Conservation (phyloP, 1,140 invertebrate species). For the Achatina immaculata region DNA sequence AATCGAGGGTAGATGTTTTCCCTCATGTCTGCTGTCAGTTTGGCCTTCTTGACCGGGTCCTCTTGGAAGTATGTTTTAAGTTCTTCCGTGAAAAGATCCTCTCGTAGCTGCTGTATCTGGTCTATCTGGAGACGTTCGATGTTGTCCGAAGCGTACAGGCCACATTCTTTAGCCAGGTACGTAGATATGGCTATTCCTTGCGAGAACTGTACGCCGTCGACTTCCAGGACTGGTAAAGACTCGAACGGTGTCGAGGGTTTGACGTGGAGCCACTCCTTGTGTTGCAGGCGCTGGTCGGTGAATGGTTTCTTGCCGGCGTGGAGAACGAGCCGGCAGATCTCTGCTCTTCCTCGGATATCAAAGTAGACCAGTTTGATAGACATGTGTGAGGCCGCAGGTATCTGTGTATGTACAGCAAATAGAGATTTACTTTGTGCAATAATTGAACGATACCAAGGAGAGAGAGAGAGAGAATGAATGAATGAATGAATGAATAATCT, state of each 20-base stretch:
- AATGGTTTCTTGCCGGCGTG: constrained; percentile 3
- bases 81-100: background rate
- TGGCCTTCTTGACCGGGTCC: background rate
- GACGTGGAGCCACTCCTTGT: background rate
- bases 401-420: no score
- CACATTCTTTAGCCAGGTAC: background rate
- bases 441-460: no score
- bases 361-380: background rate
- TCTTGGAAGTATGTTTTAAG: background rate
- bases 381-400: background rate
- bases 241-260: constrained; percentile 4
- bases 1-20: background rate
- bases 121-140: background rate
- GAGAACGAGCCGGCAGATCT: background rate
- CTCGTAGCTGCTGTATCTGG: background rate
- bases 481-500: no score
- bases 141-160: background rate
- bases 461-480: no score
- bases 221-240: background rate
- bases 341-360: background rate
- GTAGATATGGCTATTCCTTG: constrained; percentile 3
- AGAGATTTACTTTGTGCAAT: no score
- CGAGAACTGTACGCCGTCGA: background rate
- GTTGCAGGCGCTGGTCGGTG: background rate
- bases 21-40: background rate